Base-by-base conservation (phyloP, 2,888 invertebrate species). In the Cylloceria caligata region DNA sequence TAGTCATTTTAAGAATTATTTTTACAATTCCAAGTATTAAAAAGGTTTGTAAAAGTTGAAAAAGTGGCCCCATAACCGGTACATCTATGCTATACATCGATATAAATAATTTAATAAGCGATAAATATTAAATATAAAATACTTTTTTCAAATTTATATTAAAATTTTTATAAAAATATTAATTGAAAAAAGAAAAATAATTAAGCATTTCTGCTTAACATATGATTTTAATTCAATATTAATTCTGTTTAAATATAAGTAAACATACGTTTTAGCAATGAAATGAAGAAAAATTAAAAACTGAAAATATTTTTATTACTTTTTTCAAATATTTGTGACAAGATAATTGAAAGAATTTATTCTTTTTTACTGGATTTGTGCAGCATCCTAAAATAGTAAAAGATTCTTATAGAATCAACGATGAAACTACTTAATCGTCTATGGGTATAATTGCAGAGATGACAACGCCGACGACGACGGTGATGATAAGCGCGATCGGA, bases 371-470 rank as follows among this genome's bases (percentile, higher is more conserved):
- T 52, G 52, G 3, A 24, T 9, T 52, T 24, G 52, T 21, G 11
- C 21, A 13, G 9, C 24, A 24, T 24, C 3, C 30, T 34, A 34
- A 57, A 57, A 16, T 21, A 49, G 30, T 30, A 34, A 30, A 30
- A 42, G 21, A 34, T 57, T 68, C 49, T 19, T 36, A 68, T 68
- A 13, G 68, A n/a, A 36, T 68, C 34, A 21, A 36, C 16, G 49
- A 34, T 30, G 68, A 36, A 19, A 7, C 30, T 49, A 36, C 30
- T 16, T 52, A 52, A 9, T 52, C 52, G 52, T 52, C 13, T 52
- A 52, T 52, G 24, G 24, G 52, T 65, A 52, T 24, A 42, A 45
- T 62, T 68, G 42, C 52, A 75, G 55, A 75, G 19, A n/a, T 21
- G 57, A 69, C 45, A 42, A 39, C n/a, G n/a, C n/a, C n/a, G 45